Percentiles rank a stretch among this genome's conserved stretches.
Evolutionary conservation across 2,888 invertebrate genomes (phyloP).

Genomic region (Drosophila aldrichi): DNA sequence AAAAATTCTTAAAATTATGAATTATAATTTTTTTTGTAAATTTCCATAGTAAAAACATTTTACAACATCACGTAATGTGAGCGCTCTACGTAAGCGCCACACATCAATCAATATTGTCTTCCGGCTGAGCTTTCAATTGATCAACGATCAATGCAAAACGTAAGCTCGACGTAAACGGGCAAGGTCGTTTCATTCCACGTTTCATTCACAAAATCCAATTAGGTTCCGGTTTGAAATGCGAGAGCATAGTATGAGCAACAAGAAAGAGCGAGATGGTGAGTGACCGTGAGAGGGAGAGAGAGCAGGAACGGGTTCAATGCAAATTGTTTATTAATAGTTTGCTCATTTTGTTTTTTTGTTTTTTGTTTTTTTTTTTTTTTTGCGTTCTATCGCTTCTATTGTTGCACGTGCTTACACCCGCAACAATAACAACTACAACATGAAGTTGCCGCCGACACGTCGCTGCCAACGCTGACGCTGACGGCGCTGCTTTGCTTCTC

Average conservation of each 20-base stretch:
- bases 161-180: slow-evolving; percentile 56
- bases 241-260: slow-evolving; percentile 7
- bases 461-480: slow-evolving; percentile 14
- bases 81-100: slow-evolving; percentile 9
- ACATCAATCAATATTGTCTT: slow-evolving; percentile 48
- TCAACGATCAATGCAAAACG: slow-evolving; percentile 52
- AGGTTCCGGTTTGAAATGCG: slow-evolving; percentile 56
- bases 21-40: too few species aligned
- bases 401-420: slow-evolving; percentile 56
- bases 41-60: too few species aligned
- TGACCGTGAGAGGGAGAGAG: not conserved
- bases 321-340: slow-evolving; percentile 61
- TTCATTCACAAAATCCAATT: slow-evolving; percentile 66
- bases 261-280: slow-evolving; percentile 2
- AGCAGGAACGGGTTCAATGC: slow-evolving; percentile 38
- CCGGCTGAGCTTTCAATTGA: slow-evolving; percentile 51
- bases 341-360: not conserved
- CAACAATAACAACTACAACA: slow-evolving; percentile 17
- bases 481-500: slow-evolving; percentile 22
- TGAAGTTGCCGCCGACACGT: slow-evolving; percentile 6
- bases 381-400: slow-evolving; percentile 26
- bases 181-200: slow-evolving; percentile 34
- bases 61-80: slow-evolving; percentile 18
- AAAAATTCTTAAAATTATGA: too few species aligned
- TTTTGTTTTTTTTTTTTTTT: not conserved